Base-by-base conservation (phyloP, 2,797 vertebrate species). In the Rallus crepitans region DNA sequence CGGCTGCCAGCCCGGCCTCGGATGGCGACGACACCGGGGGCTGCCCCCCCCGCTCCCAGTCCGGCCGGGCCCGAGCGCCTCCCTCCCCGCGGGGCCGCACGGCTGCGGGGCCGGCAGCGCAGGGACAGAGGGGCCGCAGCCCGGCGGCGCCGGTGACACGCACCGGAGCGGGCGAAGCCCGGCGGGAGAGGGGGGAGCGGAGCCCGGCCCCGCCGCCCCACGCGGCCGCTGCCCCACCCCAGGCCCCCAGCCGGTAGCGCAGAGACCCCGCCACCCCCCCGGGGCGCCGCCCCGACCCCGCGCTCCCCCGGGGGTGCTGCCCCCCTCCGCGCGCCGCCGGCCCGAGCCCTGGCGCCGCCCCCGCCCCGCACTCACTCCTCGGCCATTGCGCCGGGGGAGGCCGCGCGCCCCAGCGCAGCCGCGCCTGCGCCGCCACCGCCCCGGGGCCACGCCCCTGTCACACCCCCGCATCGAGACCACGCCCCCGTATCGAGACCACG, bases 371-470 rank as follows among this genome's bases (percentile, higher is more conserved):
- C 96, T 96, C 95, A 97, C 97, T 96, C 96, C 93, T 91, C 96
- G 82, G 97, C 95, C 96, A 96, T 97, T 24, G n/a, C 66, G 93
- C 94, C 96, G 20, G 33, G 24, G 83, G 81, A 88, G 95, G 93
- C 93, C 83, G 40, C 71, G 13, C 12, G 23, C 53, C 52, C 66
- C 59, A n/a, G 68, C 91, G 92, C 68, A 24, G 16, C 94, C 85
- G 75, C 96, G 95, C 91, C 76, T 56, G 69, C 73, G 71, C 57
- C 25, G n/a, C 14, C 15, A 33, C 24, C 18, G 85, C 33, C 71
- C 18, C 31, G 57, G 39, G 42, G 42, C 7, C 42, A 18, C 42
- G 42, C 42, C 42, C 42, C 42, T 18, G 42, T 18, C 42, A 18
- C 42, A 17, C 40, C 40, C 40, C 40, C 40, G 39, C 39, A 40